phyloP scores from a whole-genome alignment of 2,113 vertebrate species.

The Leuciscus idus region DNA sequence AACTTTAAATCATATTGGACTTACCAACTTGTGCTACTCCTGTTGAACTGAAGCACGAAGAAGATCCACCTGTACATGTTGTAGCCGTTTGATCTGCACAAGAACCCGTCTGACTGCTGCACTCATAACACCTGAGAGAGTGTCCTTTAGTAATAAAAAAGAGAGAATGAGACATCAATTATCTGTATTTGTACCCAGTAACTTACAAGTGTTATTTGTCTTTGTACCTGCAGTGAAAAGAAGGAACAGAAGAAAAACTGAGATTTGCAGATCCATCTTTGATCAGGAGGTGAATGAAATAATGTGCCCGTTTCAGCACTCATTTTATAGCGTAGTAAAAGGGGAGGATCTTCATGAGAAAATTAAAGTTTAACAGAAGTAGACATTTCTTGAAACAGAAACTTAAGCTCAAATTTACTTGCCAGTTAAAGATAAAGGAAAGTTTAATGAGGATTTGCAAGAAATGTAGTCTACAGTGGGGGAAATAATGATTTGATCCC shows the following conservation, averaged over 20 bases:
- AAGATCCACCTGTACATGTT: not conserved
- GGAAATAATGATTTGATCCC: too few relatives aligned
- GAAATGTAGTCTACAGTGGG: too few relatives aligned
- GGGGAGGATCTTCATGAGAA: not conserved
- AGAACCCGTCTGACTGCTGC: not conserved
- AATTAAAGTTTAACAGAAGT: too few relatives aligned
- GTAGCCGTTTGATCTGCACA: not conserved
- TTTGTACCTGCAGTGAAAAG: not conserved
- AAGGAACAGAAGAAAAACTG: not conserved
- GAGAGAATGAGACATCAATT: not conserved
- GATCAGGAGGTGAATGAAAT: not conserved
- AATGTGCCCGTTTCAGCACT: not conserved
- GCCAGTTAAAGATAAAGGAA: too few relatives aligned
- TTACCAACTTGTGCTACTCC: not conserved
- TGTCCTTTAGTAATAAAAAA: not conserved
- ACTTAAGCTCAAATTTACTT: too few relatives aligned
- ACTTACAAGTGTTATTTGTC: not conserved
- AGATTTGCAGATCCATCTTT: constrained; percentile 8
- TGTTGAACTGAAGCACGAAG: not conserved
- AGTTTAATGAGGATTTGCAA: too few relatives aligned
- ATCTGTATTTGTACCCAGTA: not conserved
- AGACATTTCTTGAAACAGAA: too few relatives aligned
- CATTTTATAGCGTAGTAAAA: not conserved
- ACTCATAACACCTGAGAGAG: too few relatives aligned
- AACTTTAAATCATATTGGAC: too few relatives aligned